These are phyloP conservation scores for Dermatemys mawii DNA, from an alignment of 2,113 vertebrate genomes.

Conservation along the genomic window DNA sequence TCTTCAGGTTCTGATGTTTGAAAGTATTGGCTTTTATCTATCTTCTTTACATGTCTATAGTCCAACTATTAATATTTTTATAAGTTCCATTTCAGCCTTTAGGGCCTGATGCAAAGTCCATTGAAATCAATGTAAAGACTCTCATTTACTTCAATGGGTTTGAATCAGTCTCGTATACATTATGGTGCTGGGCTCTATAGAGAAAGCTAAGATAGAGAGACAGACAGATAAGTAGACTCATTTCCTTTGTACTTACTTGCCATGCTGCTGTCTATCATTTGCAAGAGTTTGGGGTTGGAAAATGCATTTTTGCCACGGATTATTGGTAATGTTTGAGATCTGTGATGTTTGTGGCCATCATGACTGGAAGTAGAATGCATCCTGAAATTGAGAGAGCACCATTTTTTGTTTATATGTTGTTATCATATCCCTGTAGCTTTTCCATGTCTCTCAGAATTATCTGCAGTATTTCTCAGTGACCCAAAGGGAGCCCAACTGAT, in stretches of 20 bases:
- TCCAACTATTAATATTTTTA: neutral
- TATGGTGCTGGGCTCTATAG: neutral
- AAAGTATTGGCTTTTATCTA: neutral
- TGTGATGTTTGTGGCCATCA: constrained; percentile 92
- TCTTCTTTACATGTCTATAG: neutral
- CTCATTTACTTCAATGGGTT: neutral
- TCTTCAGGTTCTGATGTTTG: neutral
- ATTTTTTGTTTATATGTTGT: neutral
- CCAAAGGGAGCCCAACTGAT: neutral
- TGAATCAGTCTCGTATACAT: neutral
- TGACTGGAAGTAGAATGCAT: constrained; percentile 88
- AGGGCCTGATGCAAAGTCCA: neutral
- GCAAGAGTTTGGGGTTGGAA: constrained; percentile 94
- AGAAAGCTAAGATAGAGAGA: neutral
- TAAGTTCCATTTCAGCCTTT: neutral
- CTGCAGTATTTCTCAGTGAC: neutral
- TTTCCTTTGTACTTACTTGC: constrained; percentile 73
- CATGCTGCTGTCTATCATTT: constrained; percentile 92
- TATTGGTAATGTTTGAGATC: constrained; percentile 97
- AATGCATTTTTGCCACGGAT: constrained; percentile 96
- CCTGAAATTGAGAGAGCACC: constrained; percentile 77
- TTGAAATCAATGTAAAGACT: neutral
- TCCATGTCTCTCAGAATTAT: neutral
- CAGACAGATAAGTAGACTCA: neutral
- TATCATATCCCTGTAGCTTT: neutral